Evolutionary conservation across 2,797 vertebrate species (phyloP).

Genomic region (Peromyscus melanophrys): DNA sequence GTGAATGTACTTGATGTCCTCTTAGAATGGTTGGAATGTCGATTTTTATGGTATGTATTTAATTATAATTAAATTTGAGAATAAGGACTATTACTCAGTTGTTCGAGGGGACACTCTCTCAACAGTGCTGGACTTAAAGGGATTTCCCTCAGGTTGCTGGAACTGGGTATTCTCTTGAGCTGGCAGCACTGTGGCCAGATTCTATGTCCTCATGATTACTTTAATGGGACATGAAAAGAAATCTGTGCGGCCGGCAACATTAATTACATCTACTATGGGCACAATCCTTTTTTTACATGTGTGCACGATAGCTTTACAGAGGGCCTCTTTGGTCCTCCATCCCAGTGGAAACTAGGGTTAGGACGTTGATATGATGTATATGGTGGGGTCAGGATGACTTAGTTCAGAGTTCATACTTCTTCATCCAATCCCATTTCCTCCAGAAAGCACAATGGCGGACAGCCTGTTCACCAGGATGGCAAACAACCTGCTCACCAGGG

Average conservation of each 20-base stretch:
- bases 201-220: background rate
- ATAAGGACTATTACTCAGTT: background rate
- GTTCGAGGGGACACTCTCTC: background rate
- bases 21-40: background rate
- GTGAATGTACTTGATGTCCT: background rate
- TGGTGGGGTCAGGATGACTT: background rate
- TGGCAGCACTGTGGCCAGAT: background rate
- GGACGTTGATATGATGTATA: background rate
- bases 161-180: background rate
- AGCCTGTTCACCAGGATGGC: background rate
- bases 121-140: background rate
- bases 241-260: background rate
- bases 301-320: background rate
- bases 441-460: background rate
- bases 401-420: background rate
- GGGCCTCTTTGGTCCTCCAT: background rate
- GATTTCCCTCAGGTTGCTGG: background rate
- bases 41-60: background rate
- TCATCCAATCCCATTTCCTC: background rate
- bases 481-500: background rate
- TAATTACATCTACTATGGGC: background rate
- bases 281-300: background rate
- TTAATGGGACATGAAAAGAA: constrained; percentile 24
- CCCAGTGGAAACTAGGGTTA: background rate
- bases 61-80: background rate